These are phyloP conservation scores for Chironex yamaguchii DNA, from an alignment of 30 jellyfish, hydroid and myxozoan genomes.

Conservation along the genomic window DNA sequence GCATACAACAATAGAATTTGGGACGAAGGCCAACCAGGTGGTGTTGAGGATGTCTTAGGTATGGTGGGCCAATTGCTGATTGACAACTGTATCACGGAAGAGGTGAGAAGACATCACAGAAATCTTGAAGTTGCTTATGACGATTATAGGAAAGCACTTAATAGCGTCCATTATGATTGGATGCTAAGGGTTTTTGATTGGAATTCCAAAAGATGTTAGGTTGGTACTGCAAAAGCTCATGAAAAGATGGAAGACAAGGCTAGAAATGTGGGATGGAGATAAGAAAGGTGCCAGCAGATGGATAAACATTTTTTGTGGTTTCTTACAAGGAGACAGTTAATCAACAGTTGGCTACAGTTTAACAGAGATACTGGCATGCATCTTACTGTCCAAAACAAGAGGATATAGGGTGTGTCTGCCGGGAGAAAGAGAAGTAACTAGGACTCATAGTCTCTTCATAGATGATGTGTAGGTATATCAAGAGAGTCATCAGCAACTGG, in stretches of 20 bases:
- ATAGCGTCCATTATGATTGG: slow-evolving; percentile 3
- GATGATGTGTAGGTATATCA: too few relatives aligned
- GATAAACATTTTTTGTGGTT: slow-evolving; percentile 28
- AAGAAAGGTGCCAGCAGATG: slow-evolving; percentile 25
- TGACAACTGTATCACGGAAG: slow-evolving; percentile 9
- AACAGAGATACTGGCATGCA: slow-evolving; percentile 37
- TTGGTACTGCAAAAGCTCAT: too few relatives aligned
- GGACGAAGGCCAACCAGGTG: slow-evolving; percentile 13
- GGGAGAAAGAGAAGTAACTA: too few relatives aligned
- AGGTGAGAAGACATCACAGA: neutral
- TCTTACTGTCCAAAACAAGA: too few relatives aligned
- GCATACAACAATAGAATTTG: slow-evolving; percentile 4
- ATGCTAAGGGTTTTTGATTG: neutral
- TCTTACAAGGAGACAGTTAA: slow-evolving; percentile 48
- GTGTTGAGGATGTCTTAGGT: slow-evolving; percentile 4
- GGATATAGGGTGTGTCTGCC: too few relatives aligned
- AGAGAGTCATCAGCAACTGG: too few relatives aligned
- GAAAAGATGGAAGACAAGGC: slow-evolving; percentile 11
- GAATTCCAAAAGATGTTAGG: neutral
- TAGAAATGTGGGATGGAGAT: slow-evolving; percentile 8
- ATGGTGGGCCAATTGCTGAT: neutral
- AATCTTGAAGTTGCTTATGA: neutral
- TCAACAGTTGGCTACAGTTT: slow-evolving; percentile 32
- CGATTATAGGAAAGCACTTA: too few relatives aligned
- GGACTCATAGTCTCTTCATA: too few relatives aligned